A percentile compares a stretch with the other conserved stretches of the same genome.
phyloP scores from a whole-genome alignment of 2,888 invertebrate species.

The Eremobia ochroleuca region DNA sequence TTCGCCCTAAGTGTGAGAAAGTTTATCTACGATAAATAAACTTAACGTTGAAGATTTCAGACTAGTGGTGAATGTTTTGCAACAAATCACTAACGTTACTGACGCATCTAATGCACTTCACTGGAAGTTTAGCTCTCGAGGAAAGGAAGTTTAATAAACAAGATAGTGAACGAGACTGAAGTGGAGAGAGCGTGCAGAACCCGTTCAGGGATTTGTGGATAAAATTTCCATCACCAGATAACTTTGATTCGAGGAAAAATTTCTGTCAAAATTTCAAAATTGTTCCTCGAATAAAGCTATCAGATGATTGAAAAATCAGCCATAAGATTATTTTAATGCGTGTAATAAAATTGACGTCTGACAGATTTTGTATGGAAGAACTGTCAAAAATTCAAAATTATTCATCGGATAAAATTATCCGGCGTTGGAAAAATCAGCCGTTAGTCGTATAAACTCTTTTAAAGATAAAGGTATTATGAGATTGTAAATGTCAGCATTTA shows the following conservation, averaged over 20 bases:
- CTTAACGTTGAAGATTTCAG: background rate
- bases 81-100: constrained; percentile 3
- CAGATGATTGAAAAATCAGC: no score
- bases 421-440: no score
- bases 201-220: background rate
- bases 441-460: background rate
- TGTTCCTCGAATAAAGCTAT: no score
- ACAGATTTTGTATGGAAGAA: no score
- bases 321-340: no score
- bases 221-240: no score
- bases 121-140: constrained; percentile 11
- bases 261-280: no score
- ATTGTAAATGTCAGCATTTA: background rate
- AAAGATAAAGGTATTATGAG: background rate
- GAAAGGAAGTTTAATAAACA: constrained; percentile 16
- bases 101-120: constrained; percentile 15
- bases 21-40: background rate
- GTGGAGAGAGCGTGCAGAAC: background rate
- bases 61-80: background rate
- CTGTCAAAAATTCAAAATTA: no score
- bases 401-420: no score
- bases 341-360: no score
- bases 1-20: background rate
- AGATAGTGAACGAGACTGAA: background rate
- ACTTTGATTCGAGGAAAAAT: no score